Percentiles rank a stretch among this genome's conserved stretches.
These are phyloP conservation scores for Orthosia gothica DNA, from an alignment of 2,888 invertebrate genomes.

Conservation along the genomic window DNA sequence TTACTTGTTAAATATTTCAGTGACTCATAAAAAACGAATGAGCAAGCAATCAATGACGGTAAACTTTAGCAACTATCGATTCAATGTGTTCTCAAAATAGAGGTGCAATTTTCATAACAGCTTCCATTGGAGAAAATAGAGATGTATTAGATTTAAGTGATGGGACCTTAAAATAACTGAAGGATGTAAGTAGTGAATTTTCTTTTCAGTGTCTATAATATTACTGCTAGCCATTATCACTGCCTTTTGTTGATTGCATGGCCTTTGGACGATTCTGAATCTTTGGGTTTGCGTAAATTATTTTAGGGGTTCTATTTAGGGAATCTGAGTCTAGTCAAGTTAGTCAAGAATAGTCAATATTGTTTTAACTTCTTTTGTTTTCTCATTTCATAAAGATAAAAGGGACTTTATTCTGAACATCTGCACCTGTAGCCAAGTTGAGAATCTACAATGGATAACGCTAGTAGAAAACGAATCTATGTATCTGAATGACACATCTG, in stretches of 20 bases:
- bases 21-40: neutral
- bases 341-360: no score
- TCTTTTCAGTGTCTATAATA: no score
- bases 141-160: conserved; percentile 5
- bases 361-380: no score
- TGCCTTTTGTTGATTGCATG: neutral
- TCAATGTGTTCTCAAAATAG: neutral
- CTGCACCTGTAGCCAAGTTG: no score
- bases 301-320: no score
- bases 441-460: no score
- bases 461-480: no score
- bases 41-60: neutral
- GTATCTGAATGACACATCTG: no score
- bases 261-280: neutral
- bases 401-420: no score
- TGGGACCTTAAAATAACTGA: conserved; percentile 11
- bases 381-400: no score
- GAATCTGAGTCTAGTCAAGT: no score
- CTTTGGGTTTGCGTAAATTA: neutral
- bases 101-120: neutral
- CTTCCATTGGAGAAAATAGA: neutral
- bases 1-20: neutral
- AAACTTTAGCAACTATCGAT: no score
- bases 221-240: neutral
- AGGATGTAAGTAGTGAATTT: neutral